These are phyloP conservation scores for Sesamia nonagrioides DNA, from an alignment of 1,140 invertebrate species.

Conservation along the genomic window DNA sequence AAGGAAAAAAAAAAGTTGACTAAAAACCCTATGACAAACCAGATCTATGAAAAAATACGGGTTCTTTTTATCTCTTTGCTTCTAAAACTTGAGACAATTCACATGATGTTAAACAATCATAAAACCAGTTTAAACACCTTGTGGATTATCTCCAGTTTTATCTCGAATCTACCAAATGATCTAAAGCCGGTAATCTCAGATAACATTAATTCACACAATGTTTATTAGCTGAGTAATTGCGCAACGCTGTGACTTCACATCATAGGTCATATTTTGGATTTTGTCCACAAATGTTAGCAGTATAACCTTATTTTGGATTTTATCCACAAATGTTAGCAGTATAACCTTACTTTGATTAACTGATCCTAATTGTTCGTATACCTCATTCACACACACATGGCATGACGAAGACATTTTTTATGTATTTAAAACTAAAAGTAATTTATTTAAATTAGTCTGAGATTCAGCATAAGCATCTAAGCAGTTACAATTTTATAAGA, in stretches of 20 bases:
- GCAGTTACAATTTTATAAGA: too few species aligned
- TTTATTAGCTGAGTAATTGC: slow-evolving; percentile 10
- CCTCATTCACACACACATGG: too few species aligned
- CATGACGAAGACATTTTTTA: too few species aligned
- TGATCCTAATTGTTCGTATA: too few species aligned
- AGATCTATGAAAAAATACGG: background rate
- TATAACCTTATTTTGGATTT: background rate
- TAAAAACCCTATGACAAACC: too few species aligned
- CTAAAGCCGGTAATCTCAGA: slow-evolving; percentile 19
- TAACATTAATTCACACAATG: slow-evolving; percentile 10
- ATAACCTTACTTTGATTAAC: background rate
- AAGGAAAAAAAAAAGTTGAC: too few species aligned
- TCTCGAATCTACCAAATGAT: slow-evolving; percentile 9
- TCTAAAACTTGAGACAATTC: background rate
- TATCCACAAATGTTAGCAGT: background rate
- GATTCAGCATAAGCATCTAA: too few species aligned
- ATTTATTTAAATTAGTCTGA: too few species aligned
- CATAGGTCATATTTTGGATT: background rate
- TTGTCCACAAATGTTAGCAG: background rate
- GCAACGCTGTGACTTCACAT: background rate
- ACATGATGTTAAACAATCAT: background rate
- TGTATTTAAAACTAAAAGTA: too few species aligned
- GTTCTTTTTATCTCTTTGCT: background rate
- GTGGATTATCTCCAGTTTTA: slow-evolving; percentile 21
- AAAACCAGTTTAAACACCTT: background rate